A percentile compares a stretch with the other conserved stretches of the same genome.
phyloP scores from a whole-genome alignment of 2,113 vertebrate species.

The Oncorhynchus kisutch region DNA sequence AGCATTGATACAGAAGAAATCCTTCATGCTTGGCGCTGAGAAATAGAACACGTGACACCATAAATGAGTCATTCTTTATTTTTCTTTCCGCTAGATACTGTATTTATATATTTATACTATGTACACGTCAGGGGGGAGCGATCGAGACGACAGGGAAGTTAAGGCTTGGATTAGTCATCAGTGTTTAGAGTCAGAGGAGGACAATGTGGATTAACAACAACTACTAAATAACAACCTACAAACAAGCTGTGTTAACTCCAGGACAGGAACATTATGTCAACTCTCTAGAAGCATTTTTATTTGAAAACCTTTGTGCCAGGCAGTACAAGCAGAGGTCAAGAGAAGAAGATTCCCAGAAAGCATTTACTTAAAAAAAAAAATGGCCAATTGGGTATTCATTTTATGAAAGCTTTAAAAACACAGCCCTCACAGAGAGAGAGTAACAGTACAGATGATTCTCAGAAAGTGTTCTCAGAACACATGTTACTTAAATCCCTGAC shows the following conservation, averaged over 20 bases:
- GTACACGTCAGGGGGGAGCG: slow-evolving; percentile 58
- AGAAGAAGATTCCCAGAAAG: neutral
- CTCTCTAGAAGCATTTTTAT: slow-evolving; percentile 57
- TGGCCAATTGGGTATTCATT: neutral
- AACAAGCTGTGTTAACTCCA: slow-evolving; percentile 44
- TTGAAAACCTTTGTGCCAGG: slow-evolving; percentile 33
- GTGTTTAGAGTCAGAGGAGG: slow-evolving; percentile 37
- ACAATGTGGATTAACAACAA: slow-evolving; percentile 24
- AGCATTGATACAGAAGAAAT: slow-evolving; percentile 31
- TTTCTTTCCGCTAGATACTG: slow-evolving; percentile 49
- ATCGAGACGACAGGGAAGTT: slow-evolving; percentile 46
- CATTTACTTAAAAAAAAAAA: neutral
- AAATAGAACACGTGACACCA: slow-evolving; percentile 72
- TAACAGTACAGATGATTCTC: neutral
- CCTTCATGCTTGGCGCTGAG: slow-evolving; percentile 74
- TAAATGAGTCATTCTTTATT: slow-evolving; percentile 69
- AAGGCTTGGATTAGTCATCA: slow-evolving; percentile 72
- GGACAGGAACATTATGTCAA: slow-evolving; percentile 6
- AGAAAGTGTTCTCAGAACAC: neutral
- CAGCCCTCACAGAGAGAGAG: neutral
- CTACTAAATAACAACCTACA: slow-evolving; percentile 1
- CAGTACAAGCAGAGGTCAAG: slow-evolving; percentile 1
- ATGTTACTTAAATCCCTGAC: neutral
- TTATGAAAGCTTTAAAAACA: neutral
- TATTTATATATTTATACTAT: slow-evolving; percentile 81